A percentile compares a stretch with the other conserved stretches of the same genome.
phyloP scores from a whole-genome alignment of 2,797 vertebrate species.

The Hoplostethus atlanticus region DNA sequence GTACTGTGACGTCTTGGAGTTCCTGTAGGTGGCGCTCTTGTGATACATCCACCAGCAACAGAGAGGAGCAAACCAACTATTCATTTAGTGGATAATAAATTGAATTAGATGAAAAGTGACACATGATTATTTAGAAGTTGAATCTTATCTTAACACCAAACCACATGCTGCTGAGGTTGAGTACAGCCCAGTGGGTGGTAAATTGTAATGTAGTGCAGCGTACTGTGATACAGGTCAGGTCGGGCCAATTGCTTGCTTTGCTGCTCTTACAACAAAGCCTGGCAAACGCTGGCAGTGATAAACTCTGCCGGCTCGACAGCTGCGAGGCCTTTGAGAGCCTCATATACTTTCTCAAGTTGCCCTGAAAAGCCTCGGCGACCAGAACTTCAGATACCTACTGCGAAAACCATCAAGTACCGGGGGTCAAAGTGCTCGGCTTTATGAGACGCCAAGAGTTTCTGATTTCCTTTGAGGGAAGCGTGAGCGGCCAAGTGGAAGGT shows the following conservation, averaged over 20 bases:
- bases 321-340: conserved; percentile 27
- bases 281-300: conserved; percentile 17
- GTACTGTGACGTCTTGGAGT: too few species aligned
- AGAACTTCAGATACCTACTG: conserved; percentile 43
- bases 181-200: conserved; percentile 22
- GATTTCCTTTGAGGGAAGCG: conserved; percentile 47
- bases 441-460: conserved; percentile 53
- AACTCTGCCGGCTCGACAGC: conserved; percentile 38
- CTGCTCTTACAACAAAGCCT: conserved; percentile 33
- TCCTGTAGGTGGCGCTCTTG: too few species aligned
- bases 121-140: neutral
- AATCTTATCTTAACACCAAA: conserved; percentile 4
- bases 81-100: too few species aligned
- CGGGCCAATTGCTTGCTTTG: conserved; percentile 18
- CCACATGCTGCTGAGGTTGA: neutral
- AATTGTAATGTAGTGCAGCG: conserved; percentile 7
- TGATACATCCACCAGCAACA: too few species aligned
- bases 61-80: too few species aligned
- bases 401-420: conserved; percentile 50
- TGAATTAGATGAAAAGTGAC: neutral
- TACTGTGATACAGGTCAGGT: conserved; percentile 24
- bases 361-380: conserved; percentile 15
- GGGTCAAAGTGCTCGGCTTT: conserved; percentile 61
- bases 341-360: conserved; percentile 40
- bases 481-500: conserved; percentile 71